Percentiles rank a stretch among this genome's conserved stretches.
These are phyloP conservation scores for Onthophagus sagittarius DNA, from an alignment of 2,888 invertebrate species.

Conservation along the genomic window DNA sequence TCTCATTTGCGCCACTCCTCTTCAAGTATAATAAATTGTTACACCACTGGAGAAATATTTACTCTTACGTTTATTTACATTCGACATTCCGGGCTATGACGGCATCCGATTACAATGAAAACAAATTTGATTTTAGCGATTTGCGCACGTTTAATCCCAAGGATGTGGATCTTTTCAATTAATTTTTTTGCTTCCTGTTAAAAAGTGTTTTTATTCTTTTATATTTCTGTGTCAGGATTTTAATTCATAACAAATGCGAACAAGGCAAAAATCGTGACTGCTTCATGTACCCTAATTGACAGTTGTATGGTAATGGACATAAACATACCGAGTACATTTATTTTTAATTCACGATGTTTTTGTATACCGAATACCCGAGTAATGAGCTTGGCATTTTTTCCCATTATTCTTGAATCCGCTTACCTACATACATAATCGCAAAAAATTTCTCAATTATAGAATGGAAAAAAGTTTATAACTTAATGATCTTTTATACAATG, in stretches of 20 bases:
- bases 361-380: neutral
- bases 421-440: neutral
- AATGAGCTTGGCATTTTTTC: neutral
- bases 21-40: neutral
- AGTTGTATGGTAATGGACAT: neutral
- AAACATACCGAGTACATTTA: neutral
- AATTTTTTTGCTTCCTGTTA: neutral
- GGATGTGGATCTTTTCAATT: neutral
- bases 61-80: neutral
- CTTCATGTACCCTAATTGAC: neutral
- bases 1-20: neutral
- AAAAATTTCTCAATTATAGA: too few species aligned
- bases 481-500: neutral
- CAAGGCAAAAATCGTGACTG: neutral
- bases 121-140: neutral
- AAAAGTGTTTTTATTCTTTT: neutral
- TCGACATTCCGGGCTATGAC: neutral
- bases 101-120: neutral
- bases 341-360: neutral
- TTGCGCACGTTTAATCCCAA: neutral
- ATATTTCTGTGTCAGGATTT: neutral
- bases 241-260: neutral
- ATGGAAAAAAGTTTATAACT: neutral
- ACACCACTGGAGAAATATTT: neutral
- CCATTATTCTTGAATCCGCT: neutral